phyloP scores from a whole-genome alignment of 2,888 invertebrate genomes.

The Podotricha telesiphe region DNA sequence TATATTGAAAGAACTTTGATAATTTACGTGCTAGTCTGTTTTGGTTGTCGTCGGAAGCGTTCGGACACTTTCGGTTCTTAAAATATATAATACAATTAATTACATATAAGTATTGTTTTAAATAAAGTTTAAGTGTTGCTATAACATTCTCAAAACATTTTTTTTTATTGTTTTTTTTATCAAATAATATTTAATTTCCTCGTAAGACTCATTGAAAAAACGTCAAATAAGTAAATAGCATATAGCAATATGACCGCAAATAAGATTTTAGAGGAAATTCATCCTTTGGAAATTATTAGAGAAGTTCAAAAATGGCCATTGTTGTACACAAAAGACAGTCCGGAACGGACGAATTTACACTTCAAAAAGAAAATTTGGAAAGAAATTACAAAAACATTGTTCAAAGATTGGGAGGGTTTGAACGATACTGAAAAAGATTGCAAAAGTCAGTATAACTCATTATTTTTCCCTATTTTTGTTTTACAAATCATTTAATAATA shows the following conservation, averaged over 20 bases:
- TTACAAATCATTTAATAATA: too few species aligned
- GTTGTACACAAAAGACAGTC: constrained; percentile 51
- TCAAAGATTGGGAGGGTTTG: constrained; percentile 50
- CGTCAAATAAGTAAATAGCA: not conserved
- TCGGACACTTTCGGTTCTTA: not conserved
- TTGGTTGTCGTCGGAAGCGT: constrained; percentile 2
- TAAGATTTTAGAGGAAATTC: constrained; percentile 56
- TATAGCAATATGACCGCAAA: constrained; percentile 6
- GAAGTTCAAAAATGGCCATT: constrained; percentile 60
- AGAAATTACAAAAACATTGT: constrained; percentile 52
- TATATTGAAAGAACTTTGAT: too few species aligned
- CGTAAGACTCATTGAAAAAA: too few species aligned
- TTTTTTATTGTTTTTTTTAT: too few species aligned
- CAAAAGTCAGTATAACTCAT: constrained; percentile 44
- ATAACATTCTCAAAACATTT: not conserved
- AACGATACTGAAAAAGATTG: constrained; percentile 46
- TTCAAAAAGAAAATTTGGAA: constrained; percentile 53
- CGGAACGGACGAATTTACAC: constrained; percentile 50
- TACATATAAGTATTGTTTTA: too few species aligned
- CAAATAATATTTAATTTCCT: too few species aligned
- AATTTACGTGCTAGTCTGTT: not conserved
- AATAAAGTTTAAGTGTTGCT: not conserved
- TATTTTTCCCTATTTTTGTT: too few species aligned
- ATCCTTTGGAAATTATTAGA: constrained; percentile 55
- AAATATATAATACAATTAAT: too few species aligned